A percentile compares a stretch with the other conserved stretches of the same genome.
phyloP scores from a whole-genome alignment of 2,888 invertebrate genomes.

The Athetis lepigone region DNA sequence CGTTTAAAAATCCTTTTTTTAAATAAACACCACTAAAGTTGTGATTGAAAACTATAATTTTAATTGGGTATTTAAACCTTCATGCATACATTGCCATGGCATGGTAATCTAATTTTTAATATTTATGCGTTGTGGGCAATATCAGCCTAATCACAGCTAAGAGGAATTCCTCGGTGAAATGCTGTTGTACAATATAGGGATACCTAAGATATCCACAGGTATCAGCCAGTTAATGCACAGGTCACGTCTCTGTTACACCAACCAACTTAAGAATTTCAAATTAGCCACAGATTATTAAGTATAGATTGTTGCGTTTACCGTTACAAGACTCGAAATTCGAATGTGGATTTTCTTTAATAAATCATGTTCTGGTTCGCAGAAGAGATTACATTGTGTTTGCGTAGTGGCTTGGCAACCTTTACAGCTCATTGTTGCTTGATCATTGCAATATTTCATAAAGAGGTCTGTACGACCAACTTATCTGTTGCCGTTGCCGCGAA shows the following conservation, averaged over 20 bases:
- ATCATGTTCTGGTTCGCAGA: constrained; percentile 76
- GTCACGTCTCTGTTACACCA: constrained; percentile 56
- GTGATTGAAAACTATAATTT: no score
- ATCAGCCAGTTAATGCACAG: constrained; percentile 46
- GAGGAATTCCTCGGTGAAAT: constrained; percentile 40
- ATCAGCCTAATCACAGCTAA: constrained; percentile 19
- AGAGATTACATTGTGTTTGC: constrained; percentile 83
- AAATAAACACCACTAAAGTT: no score
- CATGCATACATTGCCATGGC: no score
- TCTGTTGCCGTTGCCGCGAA: constrained; percentile 37
- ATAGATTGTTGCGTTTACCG: constrained; percentile 72
- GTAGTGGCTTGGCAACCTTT: constrained; percentile 70
- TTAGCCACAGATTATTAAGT: constrained; percentile 71
- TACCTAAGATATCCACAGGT: constrained; percentile 39
- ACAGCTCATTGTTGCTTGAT: constrained; percentile 77
- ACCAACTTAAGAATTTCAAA: constrained; percentile 68
- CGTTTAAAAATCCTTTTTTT: no score
- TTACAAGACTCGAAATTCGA: constrained; percentile 73
- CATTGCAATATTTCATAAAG: constrained; percentile 71
- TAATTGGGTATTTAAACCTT: no score
- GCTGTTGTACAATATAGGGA: constrained; percentile 24
- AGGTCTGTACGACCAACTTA: constrained; percentile 60
- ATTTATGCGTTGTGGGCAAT: not conserved
- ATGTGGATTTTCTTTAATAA: constrained; percentile 78
- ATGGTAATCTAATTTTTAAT: no score